These are phyloP conservation scores for Craterocephalus amniculus DNA, from an alignment of 2,797 vertebrate genomes.

Conservation along the genomic window DNA sequence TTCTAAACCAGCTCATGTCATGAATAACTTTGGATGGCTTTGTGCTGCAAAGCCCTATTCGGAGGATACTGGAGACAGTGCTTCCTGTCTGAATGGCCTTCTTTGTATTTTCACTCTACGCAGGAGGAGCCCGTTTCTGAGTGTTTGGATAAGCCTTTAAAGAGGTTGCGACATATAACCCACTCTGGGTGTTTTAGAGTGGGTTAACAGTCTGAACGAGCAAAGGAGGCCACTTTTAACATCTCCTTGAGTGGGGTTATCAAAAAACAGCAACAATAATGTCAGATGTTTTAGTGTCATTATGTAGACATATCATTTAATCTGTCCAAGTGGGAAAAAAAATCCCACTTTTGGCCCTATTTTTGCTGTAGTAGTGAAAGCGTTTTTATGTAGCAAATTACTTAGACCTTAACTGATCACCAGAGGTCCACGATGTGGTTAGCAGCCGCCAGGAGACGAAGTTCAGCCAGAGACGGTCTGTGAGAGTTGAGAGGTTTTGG, in stretches of 20 bases:
- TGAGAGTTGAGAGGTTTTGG: slow-evolving; percentile 1
- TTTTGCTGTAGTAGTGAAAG: background rate
- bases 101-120: slow-evolving; percentile 30
- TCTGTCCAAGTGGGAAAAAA: background rate
- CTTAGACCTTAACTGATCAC: slow-evolving; percentile 5
- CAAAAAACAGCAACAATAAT: background rate
- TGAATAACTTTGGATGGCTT: slow-evolving; percentile 68
- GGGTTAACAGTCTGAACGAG: slow-evolving; percentile 9
- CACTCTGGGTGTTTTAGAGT: background rate
- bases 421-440: background rate
- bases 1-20: slow-evolving; percentile 56
- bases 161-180: slow-evolving; percentile 18
- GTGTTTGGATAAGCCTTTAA: slow-evolving; percentile 11
- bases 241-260: background rate
- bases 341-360: background rate
- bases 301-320: background rate
- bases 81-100: slow-evolving; percentile 32
- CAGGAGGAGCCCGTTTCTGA: slow-evolving; percentile 15
- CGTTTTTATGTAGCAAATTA: slow-evolving; percentile 3
- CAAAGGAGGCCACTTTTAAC: slow-evolving; percentile 8
- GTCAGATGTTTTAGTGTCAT: background rate
- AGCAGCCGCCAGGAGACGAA: background rate
- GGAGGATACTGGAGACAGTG: slow-evolving; percentile 25
- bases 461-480: background rate
- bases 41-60: slow-evolving; percentile 50